Base-by-base conservation (phyloP, 2,888 invertebrate genomes). In the Lycocerus yunnanus region DNA sequence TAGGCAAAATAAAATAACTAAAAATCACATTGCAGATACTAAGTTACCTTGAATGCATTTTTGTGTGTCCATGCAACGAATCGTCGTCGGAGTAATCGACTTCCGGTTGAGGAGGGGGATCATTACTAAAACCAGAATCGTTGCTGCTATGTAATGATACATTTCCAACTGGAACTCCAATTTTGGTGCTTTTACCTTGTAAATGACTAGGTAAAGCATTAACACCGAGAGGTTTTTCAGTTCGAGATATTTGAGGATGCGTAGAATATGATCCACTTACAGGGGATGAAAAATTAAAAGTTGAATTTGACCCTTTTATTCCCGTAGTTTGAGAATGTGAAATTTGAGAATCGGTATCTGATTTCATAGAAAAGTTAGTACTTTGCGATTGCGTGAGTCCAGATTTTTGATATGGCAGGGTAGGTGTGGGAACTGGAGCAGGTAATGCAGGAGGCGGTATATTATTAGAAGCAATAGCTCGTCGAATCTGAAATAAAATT, bases 81-180 rank as follows among this genome's bases (percentile, higher is more conserved):
- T 96, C 96, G 87, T 96, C 96, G 84, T 96, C 96, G 69, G 95
- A 96, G 86, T 96, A 96, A 87, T 96, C 96, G 75, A 95, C 92
- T 87, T 96, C 96, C 16, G 96, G 96, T 84, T 95, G 95, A 3
- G 96, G 95, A 24, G 91, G 91, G 10, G 94, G 93, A 85, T 96
- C 96, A 85, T 96, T 96, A 83, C 96, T 95, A 87, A 96, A 96
- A 14, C 96, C 96, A 81, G 95, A 96, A 87, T 96, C 96, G 87
- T 96, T 96, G 85, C 95, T 95, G 87, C 95, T 95, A 86, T 96
- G 96, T 80, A 96, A 90, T 59, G 95, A 95, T 1, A 92, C 91
- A 84, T 93, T 93, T 74, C 93, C 93, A 65, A 92, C 92, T 18
- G 88, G 87, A 73, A 86, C 87, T 82, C 85, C 87, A 70, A 84